These are phyloP conservation scores for Eolophus roseicapilla DNA, from an alignment of 2,113 vertebrate species.

Conservation along the genomic window DNA sequence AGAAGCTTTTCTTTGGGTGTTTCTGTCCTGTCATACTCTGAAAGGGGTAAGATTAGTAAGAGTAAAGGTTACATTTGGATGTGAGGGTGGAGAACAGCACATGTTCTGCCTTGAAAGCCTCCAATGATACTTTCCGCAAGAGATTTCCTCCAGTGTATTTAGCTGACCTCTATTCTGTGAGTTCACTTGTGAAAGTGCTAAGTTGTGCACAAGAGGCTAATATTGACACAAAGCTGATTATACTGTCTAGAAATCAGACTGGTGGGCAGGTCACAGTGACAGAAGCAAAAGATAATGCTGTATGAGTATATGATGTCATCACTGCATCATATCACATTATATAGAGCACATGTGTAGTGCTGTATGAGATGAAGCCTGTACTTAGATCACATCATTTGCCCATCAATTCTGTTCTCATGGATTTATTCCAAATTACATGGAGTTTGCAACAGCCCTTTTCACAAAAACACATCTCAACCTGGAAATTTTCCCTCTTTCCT, in stretches of 20 bases:
- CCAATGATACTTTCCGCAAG: not conserved
- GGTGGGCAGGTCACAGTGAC: not conserved
- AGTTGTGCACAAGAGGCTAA: not conserved
- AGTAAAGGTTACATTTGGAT: not conserved
- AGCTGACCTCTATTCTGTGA: not conserved
- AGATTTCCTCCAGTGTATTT: not conserved
- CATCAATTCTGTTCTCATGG: not conserved
- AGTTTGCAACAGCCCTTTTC: not conserved
- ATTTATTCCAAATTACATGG: not conserved
- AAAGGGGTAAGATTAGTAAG: not conserved
- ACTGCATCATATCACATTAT: not conserved
- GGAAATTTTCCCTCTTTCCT: not conserved
- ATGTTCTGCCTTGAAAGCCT: not conserved
- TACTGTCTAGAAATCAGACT: not conserved
- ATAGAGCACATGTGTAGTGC: rapidly evolving
- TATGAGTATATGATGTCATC: not conserved
- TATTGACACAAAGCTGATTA: not conserved
- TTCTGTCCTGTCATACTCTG: not conserved
- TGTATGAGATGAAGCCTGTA: not conserved
- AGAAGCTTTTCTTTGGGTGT: not conserved
- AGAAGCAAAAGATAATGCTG: not conserved
- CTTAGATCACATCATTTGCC: not conserved
- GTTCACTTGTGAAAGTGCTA: not conserved
- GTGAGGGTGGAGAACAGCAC: not conserved
- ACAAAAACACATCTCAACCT: not conserved